Evolutionary conservation across 1,140 invertebrate species (phyloP).

Genomic region (Aphaenogaster floridana): DNA sequence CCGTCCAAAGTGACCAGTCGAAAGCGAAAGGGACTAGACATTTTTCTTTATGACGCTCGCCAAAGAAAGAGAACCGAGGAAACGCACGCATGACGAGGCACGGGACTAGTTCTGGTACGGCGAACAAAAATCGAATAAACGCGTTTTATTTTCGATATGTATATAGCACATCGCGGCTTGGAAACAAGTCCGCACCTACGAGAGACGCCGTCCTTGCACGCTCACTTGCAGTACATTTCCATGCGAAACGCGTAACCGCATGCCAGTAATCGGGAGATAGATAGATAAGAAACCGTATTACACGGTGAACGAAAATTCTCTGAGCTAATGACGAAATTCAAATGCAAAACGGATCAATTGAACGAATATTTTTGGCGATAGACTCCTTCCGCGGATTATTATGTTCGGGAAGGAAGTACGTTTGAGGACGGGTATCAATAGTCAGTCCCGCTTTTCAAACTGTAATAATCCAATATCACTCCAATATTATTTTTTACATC

Average conservation of each 20-base stretch:
- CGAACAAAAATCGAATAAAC: slow-evolving; percentile 16
- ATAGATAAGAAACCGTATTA: slow-evolving; percentile 38
- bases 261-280: slow-evolving; percentile 35
- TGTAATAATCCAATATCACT: neutral
- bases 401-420: neutral
- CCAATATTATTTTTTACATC: neutral
- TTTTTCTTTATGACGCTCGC: neutral
- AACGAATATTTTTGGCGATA: neutral
- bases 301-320: slow-evolving; percentile 37
- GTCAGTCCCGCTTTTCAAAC: neutral
- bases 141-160: slow-evolving; percentile 24
- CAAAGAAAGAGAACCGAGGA: slow-evolving; percentile 1
- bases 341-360: neutral
- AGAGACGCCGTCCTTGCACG: slow-evolving; percentile 59
- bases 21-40: slow-evolving; percentile 68
- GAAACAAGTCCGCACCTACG: slow-evolving; percentile 30
- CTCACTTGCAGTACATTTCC: slow-evolving; percentile 44
- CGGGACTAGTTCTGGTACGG: slow-evolving; percentile 13
- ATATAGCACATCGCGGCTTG: neutral
- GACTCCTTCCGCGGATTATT: neutral
- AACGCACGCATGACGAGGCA: slow-evolving; percentile 23
- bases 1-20: slow-evolving; percentile 24
- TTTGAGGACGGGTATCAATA: neutral
- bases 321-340: slow-evolving; percentile 9
- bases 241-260: slow-evolving; percentile 46